Evolutionary conservation across 2,113 vertebrate species (phyloP), one percentile per base, ranked within the genome.

Genomic region (Atractosteus spatula): DNA sequence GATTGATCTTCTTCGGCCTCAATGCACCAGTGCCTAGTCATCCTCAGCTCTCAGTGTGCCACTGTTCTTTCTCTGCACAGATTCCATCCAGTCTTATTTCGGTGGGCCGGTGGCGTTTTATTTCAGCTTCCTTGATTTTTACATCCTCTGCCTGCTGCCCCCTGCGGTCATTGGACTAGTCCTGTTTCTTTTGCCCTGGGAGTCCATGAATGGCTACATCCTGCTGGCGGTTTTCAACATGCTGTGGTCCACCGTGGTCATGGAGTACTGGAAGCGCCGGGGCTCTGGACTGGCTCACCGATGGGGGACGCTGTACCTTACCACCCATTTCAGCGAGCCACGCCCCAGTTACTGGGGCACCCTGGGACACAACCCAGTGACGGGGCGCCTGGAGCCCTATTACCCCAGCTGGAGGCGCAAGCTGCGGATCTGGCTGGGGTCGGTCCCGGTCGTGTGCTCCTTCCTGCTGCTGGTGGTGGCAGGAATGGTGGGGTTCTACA

Each of bases 111-210:
- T 94, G 13, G 92, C 82, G 0, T 90, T 92, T 70, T 94, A 94
- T 86, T 93, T 94, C 85, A 90, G 91, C 75, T 94, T 94, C 72
- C 84, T 94, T 2, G 92, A 91, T 77, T 94, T 91, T 84, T 93
- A 93, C 88, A 94, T 92, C 14, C 87, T 88, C 86, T 89, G 91
- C 41, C 81, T 94, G 72, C 77, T 92, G 11, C 90, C 88, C 8
- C 90, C 89, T 2, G 91, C 91, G 0, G 7, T 90, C 2, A 71
- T 94, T 62, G 92, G 91, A 7, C 44, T 88, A 10, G 4, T 55
- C 43, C 81, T 92, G 61, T 79, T 78, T 0, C 17, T 89, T 74
- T 83, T 92, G 71, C 78, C 90, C 75, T 73, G 80, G 0, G 79
- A 68, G 3, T 73, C 80, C 0, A 63, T 90, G 44, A 86, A 87